Evolutionary conservation across 1,140 invertebrate genomes (phyloP).

Genomic region (Brachionus asplanchnoidis): DNA sequence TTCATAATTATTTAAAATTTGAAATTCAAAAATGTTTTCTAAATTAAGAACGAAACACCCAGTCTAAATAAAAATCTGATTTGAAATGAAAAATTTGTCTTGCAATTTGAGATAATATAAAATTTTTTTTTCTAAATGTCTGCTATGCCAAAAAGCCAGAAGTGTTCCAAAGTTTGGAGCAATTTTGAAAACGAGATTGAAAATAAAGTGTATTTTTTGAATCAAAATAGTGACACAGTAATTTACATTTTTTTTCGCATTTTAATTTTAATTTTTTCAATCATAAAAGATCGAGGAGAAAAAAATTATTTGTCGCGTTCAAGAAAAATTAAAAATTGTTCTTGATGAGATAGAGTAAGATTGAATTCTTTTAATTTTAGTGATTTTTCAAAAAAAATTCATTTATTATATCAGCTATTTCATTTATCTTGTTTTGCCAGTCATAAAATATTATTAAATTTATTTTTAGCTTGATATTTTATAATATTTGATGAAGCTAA

Average conservation of each 20-base stretch:
- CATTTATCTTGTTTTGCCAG: too few relatives aligned
- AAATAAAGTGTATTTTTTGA: neutral
- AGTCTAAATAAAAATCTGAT: neutral
- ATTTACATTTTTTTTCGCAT: neutral
- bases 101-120: neutral
- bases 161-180: neutral
- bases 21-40: neutral
- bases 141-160: neutral
- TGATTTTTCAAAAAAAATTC: neutral
- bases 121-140: neutral
- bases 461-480: too few relatives aligned
- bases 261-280: neutral
- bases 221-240: neutral
- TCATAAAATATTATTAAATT: too few relatives aligned
- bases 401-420: neutral
- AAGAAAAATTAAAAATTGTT: neutral
- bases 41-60: neutral
- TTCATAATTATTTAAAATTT: neutral
- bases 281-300: neutral
- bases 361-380: neutral
- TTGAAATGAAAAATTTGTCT: neutral
- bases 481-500: too few relatives aligned
- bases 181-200: neutral
- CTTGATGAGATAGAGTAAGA: neutral
- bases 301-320: neutral